Evolutionary conservation across 2,113 vertebrate genomes (phyloP).

Genomic region (Edolisoma coerulescens): DNA sequence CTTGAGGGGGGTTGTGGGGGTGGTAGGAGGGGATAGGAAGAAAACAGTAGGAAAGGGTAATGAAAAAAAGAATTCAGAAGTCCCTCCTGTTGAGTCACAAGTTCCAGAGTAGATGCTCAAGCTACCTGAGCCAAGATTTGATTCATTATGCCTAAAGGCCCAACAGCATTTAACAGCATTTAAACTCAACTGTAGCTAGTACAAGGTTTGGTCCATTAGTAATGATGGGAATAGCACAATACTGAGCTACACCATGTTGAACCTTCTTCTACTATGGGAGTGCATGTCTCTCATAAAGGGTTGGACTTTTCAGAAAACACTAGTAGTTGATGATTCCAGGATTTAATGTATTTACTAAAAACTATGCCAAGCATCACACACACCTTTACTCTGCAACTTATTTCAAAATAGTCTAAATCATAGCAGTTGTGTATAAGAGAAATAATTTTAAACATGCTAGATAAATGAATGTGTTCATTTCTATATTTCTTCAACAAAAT

Average conservation of each 20-base stretch:
- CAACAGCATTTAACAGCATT: neutral
- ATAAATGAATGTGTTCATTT: conserved; percentile 34
- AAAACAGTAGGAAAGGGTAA: neutral
- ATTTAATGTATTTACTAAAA: neutral
- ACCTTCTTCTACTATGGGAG: neutral
- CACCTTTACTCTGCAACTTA: neutral
- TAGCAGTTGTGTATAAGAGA: conserved; percentile 13
- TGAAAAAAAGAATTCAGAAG: neutral
- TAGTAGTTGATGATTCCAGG: neutral
- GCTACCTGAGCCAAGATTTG: neutral
- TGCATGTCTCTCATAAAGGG: neutral
- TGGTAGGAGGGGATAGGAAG: neutral
- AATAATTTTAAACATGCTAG: conserved; percentile 48
- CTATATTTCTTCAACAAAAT: conserved; percentile 28
- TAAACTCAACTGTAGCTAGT: neutral
- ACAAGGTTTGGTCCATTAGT: neutral
- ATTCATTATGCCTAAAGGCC: too few relatives aligned
- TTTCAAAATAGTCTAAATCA: neutral
- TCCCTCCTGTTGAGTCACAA: neutral
- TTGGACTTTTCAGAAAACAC: neutral
- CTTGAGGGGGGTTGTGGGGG: neutral
- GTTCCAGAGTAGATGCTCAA: neutral
- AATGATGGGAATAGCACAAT: neutral
- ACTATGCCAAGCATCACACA: neutral
- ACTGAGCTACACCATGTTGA: neutral